Evolutionary conservation across 2,113 vertebrate species (phyloP), one percentile per base, ranked within the genome.

Genomic region (Macroglossus sobrinus): DNA sequence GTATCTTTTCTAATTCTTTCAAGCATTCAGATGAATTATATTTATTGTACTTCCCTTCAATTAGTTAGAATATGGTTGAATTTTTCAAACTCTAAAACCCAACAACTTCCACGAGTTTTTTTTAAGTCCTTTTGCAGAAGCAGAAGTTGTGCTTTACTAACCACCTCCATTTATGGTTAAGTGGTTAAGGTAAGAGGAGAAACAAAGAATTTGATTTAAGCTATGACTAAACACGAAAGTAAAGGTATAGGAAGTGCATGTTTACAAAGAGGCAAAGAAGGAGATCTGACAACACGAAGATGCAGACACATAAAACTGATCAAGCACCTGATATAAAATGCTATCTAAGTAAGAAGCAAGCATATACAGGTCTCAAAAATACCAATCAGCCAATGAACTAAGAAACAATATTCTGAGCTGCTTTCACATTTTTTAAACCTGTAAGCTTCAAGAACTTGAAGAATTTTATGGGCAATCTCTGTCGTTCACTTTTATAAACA

Each of bases 161-260:
- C 26, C 53, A 84, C 84, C 40, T 95, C 84, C 71, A 92, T 76
- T 87, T 93, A 81, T 13, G 71, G 92, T 22, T 59, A 93, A 85
- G 91, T 93, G 76, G 85, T 81, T 97, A 94, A 69, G 15, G 53
- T 66, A 84, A 84, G 1, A 85, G 35, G 50, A 89, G 84, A 92
- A 95, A 94, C 50, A 84, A 80, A 92, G 28, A 64, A 28, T 14
- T 4, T 71, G 69, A 57, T 87, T 92, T 96, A 87, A 71, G 80
- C 45, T 75, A 80, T 97, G 79, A 96, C 24, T 81, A 16, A 92
- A 72, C 14, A 24, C 50, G 79, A 95, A 97, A 97, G 84, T 92
- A 59, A 80, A 89, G 45, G 22, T 7, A 63, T 0, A 87, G 64
- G 79, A 97, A 97, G 82, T 68, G 26, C 78, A 55, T 7, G 22